Evolutionary conservation across 2,888 invertebrate species (phyloP).

Genomic region (Coleophora flavipennella): DNA sequence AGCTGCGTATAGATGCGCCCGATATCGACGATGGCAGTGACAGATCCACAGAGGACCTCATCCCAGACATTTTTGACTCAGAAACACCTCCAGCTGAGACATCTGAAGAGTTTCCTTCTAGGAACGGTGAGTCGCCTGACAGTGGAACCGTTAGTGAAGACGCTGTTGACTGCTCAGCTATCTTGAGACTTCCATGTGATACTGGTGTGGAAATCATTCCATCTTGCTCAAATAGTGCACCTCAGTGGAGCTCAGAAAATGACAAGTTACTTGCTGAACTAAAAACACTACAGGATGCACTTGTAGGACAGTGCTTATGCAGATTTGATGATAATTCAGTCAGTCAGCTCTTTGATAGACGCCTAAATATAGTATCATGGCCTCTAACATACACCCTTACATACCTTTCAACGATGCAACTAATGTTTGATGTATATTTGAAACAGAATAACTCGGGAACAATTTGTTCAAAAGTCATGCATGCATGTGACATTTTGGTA

Average conservation of each 20-base stretch:
- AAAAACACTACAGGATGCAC: slow-evolving; percentile 74
- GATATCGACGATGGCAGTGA: slow-evolving; percentile 71
- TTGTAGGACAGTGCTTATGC: slow-evolving; percentile 86
- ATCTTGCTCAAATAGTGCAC: slow-evolving; percentile 47
- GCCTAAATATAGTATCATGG: slow-evolving; percentile 63
- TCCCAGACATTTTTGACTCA: slow-evolving; percentile 54
- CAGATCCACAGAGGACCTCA: slow-evolving; percentile 64
- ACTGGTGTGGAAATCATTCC: slow-evolving; percentile 47
- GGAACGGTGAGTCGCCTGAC: slow-evolving; percentile 63
- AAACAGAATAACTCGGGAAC: slow-evolving; percentile 87
- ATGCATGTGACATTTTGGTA: slow-evolving; percentile 84
- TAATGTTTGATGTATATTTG: slow-evolving; percentile 87
- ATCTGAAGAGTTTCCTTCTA: slow-evolving; percentile 49
- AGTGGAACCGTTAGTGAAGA: slow-evolving; percentile 67
- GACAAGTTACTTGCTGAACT: slow-evolving; percentile 64
- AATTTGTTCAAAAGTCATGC: slow-evolving; percentile 85
- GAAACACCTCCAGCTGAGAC: slow-evolving; percentile 54
- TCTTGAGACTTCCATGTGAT: slow-evolving; percentile 47
- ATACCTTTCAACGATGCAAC: slow-evolving; percentile 86
- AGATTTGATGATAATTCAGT: slow-evolving; percentile 80
- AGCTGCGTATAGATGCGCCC: slow-evolving; percentile 80
- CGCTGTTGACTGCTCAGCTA: slow-evolving; percentile 62
- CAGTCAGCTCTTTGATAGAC: slow-evolving; percentile 80
- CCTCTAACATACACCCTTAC: slow-evolving; percentile 74
- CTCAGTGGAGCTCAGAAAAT: slow-evolving; percentile 49